Evolutionary conservation across 2,888 invertebrate genomes (phyloP).

Genomic region (Phyllotreta striolata): DNA sequence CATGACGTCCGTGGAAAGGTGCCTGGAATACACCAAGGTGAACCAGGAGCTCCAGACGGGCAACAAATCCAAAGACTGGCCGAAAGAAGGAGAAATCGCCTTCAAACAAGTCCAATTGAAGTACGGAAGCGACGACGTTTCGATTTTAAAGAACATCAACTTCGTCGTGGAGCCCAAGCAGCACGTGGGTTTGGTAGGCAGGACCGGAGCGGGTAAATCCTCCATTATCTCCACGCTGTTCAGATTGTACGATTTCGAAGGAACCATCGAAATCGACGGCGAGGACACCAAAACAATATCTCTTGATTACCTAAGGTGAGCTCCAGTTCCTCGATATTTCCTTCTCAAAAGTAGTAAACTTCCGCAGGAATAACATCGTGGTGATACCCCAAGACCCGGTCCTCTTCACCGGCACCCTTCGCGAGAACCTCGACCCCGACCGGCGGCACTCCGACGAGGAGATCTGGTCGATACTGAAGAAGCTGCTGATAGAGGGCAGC

Average conservation of each 20-base stretch:
- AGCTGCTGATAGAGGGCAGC: slow-evolving; percentile 55
- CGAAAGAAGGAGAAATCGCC: slow-evolving; percentile 64
- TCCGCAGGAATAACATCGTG: slow-evolving; percentile 59
- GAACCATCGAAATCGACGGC: slow-evolving; percentile 28
- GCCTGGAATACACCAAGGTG: slow-evolving; percentile 79
- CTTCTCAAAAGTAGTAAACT: slow-evolving; percentile 2
- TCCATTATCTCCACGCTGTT: slow-evolving; percentile 30
- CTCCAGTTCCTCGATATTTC: not conserved
- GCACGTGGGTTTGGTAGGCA: slow-evolving; percentile 30
- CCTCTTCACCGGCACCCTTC: slow-evolving; percentile 64
- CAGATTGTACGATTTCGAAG: slow-evolving; percentile 27
- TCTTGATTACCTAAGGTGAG: slow-evolving; percentile 49
- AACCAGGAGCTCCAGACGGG: slow-evolving; percentile 63
- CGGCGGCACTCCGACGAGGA: slow-evolving; percentile 42
- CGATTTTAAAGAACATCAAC: slow-evolving; percentile 57
- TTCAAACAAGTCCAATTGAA: slow-evolving; percentile 67
- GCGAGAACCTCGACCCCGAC: slow-evolving; percentile 54
- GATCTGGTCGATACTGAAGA: slow-evolving; percentile 47
- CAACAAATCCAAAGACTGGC: slow-evolving; percentile 63
- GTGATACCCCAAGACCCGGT: slow-evolving; percentile 65
- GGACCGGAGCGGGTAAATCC: slow-evolving; percentile 34
- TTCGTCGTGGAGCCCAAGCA: slow-evolving; percentile 14
- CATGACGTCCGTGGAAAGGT: slow-evolving; percentile 90
- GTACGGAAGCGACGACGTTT: slow-evolving; percentile 64
- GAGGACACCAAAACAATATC: slow-evolving; percentile 56